phyloP scores from a whole-genome alignment of 2,113 vertebrate species.

The Physeter macrocephalus region DNA sequence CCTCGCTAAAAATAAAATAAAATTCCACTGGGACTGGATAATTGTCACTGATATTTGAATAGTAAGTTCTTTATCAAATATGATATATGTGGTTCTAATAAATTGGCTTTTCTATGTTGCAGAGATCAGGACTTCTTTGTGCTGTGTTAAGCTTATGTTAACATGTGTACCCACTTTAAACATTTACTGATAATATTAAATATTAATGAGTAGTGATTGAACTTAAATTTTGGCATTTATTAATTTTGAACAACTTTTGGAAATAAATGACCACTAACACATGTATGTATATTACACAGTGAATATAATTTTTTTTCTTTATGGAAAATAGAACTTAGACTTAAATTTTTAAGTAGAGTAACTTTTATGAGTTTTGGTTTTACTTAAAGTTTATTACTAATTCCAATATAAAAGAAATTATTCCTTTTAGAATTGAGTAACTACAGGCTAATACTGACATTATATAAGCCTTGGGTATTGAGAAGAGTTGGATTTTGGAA shows the following conservation, averaged over 20 bases:
- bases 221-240: not conserved
- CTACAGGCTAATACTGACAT: not conserved
- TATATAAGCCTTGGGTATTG: not conserved
- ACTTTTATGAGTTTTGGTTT: not conserved
- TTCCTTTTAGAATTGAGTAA: slow-evolving; percentile 24
- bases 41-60: not conserved
- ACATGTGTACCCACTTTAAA: slow-evolving; percentile 1
- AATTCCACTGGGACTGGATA: not conserved
- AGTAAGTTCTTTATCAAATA: not conserved
- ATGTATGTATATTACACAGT: not conserved
- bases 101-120: not conserved
- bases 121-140: not conserved
- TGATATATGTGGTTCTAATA: not conserved
- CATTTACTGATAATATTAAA: not conserved
- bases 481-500: not conserved
- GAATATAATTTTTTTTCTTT: not conserved
- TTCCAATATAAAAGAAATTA: not conserved
- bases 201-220: not conserved
- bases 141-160: not conserved
- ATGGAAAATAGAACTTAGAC: not conserved
- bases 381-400: slow-evolving; percentile 23
- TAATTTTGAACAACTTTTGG: slow-evolving; percentile 14
- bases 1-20: no score
- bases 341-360: no score
- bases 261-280: not conserved